Conservation (phyloP, 37 sponge, comb jelly and placozoan genomes). For the Geodia barretti region DNA sequence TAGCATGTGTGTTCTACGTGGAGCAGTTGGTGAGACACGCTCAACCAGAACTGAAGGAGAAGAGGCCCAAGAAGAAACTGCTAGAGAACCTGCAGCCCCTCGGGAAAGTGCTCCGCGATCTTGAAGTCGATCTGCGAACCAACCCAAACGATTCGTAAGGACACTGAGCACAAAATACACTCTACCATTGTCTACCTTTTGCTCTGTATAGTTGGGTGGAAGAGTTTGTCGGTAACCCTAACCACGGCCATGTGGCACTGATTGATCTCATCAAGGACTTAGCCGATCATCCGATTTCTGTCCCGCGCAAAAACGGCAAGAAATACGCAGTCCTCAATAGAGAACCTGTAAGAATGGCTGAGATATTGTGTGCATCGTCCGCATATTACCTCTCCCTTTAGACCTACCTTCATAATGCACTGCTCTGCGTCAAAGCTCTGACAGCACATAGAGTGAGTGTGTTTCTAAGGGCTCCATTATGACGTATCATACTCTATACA, state of each 20-base stretch:
- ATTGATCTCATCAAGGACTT: constrained; percentile 75
- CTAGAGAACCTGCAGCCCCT: constrained; percentile 71
- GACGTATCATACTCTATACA: not conserved
- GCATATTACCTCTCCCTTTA: constrained; percentile 9
- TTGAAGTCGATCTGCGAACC: constrained; percentile 84
- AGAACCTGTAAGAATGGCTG: constrained; percentile 51
- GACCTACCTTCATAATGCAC: constrained; percentile 47
- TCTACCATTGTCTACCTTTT: not conserved
- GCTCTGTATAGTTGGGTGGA: constrained; percentile 59
- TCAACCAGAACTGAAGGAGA: constrained; percentile 68
- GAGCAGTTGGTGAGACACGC: constrained; percentile 80
- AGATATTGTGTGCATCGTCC: not conserved
- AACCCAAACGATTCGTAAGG: constrained; percentile 43
- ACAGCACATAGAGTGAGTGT: constrained; percentile 70
- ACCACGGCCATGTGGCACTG: constrained; percentile 77
- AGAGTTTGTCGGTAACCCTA: constrained; percentile 75
- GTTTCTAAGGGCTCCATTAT: not conserved
- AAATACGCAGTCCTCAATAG: constrained; percentile 58
- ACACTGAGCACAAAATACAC: not conserved
- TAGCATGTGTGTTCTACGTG: constrained; percentile 70
- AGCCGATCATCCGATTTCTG: constrained; percentile 35
- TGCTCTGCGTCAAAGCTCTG: constrained; percentile 78
- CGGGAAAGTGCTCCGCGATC: constrained; percentile 55
- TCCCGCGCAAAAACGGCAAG: constrained; percentile 55
- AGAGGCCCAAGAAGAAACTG: constrained; percentile 62